Conservation (phyloP, 2,888 invertebrate genomes). For the Mesodorylaimus sp. region DNA sequence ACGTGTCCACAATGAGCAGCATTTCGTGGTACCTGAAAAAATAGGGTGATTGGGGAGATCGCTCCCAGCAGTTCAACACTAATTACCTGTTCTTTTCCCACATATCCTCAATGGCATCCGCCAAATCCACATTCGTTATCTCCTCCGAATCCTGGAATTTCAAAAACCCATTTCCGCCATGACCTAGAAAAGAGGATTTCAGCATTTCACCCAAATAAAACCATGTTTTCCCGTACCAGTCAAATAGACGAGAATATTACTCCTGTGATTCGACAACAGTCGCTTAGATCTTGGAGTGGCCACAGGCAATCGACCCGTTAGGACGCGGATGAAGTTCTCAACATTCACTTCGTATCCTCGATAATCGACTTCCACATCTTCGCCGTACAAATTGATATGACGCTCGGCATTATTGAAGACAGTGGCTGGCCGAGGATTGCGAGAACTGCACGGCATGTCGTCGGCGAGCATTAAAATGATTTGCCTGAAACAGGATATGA, state of each 20-base stretch:
- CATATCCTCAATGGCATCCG: slow-evolving; percentile 98
- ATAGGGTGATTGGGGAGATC: not conserved
- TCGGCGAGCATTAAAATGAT: slow-evolving; percentile 98
- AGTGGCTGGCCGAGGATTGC: slow-evolving; percentile 85
- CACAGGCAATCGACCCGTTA: slow-evolving; percentile 76
- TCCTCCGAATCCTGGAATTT: slow-evolving; percentile 99
- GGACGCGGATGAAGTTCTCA: slow-evolving; percentile 84
- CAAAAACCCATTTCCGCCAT: slow-evolving; percentile 95
- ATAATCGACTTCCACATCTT: slow-evolving; percentile 97
- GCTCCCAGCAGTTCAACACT: not conserved
- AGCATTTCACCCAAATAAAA: no score
- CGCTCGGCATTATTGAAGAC: slow-evolving; percentile 95
- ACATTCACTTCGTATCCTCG: slow-evolving; percentile 67
- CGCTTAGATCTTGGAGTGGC: slow-evolving; percentile 87
- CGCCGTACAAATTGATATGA: slow-evolving; percentile 94
- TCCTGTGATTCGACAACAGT: slow-evolving; percentile 79
- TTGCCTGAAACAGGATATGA: slow-evolving; percentile 43
- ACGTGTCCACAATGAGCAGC: slow-evolving; percentile 95
- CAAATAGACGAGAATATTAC: slow-evolving; percentile 85
- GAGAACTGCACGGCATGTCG: slow-evolving; percentile 96
- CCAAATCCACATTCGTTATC: slow-evolving; percentile 89
- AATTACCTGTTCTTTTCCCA: slow-evolving; percentile 79
- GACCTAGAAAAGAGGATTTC: slow-evolving; percentile 36
- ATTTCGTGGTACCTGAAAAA: slow-evolving; percentile 72
- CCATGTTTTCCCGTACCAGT: slow-evolving; percentile 41